Percentiles rank a stretch among this genome's conserved stretches.
Evolutionary conservation across 2,797 vertebrate species (phyloP).

Genomic region (Epinephelus malabaricus): DNA sequence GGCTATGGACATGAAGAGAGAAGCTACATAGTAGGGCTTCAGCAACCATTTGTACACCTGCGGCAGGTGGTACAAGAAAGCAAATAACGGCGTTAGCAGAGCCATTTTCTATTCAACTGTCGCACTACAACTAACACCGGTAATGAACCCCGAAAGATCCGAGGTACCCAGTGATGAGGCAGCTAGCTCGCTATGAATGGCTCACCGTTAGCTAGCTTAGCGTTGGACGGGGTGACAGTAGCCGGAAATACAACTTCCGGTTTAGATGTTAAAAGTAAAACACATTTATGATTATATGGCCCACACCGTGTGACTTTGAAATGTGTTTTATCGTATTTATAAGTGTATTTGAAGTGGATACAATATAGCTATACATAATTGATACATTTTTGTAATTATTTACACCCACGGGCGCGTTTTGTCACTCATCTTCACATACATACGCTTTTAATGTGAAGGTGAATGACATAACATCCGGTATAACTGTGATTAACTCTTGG

Average conservation of each 20-base stretch:
- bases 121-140: not conserved
- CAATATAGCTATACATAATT: rapidly evolving
- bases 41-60: conserved; percentile 94
- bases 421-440: rapidly evolving
- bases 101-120: conserved; percentile 83
- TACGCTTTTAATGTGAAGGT: conserved; percentile 40
- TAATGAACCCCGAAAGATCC: not conserved
- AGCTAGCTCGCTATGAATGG: conserved; percentile 27
- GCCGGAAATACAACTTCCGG: conserved; percentile 9
- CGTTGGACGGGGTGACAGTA: not conserved
- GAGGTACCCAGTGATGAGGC: not conserved
- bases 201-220: not conserved
- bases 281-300: rapidly evolving
- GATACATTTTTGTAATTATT: not conserved
- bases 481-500: not conserved
- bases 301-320: rapidly evolving
- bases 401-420: not conserved
- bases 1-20: conserved; percentile 90
- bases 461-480: not conserved
- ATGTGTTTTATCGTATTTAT: rapidly evolving
- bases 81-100: conserved; percentile 90
- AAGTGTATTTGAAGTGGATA: not conserved
- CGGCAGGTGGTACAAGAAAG: conserved; percentile 91
- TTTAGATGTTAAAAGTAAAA: conserved; percentile 36
- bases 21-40: conserved; percentile 92